Conservation (phyloP, 2,113 vertebrate species). For the Centropristis striata region DNA sequence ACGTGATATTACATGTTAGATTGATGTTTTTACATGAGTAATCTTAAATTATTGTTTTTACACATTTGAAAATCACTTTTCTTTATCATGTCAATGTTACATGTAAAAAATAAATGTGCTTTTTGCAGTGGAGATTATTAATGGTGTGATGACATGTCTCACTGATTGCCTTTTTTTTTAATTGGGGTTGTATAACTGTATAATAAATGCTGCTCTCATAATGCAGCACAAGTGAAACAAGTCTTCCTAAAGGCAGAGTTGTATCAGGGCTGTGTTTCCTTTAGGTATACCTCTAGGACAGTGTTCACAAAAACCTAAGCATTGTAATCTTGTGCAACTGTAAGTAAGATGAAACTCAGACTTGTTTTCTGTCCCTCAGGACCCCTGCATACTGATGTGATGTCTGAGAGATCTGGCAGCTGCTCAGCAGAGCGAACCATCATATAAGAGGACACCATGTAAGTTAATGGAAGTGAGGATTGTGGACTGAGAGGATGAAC, state of each 20-base stretch:
- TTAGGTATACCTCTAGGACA: neutral
- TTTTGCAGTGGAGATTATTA: neutral
- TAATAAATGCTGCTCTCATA: neutral
- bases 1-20: neutral
- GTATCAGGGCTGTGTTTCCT: no score
- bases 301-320: neutral
- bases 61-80: neutral
- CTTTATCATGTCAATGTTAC: neutral
- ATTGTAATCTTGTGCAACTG: neutral
- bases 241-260: neutral
- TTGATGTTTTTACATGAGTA: neutral
- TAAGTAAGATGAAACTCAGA: neutral
- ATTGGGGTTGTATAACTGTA: neutral
- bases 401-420: constrained; percentile 28
- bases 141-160: neutral
- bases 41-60: neutral
- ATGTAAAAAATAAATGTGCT: neutral
- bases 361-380: constrained; percentile 45
- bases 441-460: constrained; percentile 9
- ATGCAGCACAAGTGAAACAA: neutral
- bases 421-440: constrained; percentile 16
- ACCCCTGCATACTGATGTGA: constrained; percentile 45
- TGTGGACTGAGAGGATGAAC: constrained; percentile 31
- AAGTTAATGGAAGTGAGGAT: neutral
- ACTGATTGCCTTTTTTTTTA: no score